These are phyloP conservation scores for Aleiodes leptofemur DNA, from an alignment of 2,888 invertebrate species.

Conservation along the genomic window DNA sequence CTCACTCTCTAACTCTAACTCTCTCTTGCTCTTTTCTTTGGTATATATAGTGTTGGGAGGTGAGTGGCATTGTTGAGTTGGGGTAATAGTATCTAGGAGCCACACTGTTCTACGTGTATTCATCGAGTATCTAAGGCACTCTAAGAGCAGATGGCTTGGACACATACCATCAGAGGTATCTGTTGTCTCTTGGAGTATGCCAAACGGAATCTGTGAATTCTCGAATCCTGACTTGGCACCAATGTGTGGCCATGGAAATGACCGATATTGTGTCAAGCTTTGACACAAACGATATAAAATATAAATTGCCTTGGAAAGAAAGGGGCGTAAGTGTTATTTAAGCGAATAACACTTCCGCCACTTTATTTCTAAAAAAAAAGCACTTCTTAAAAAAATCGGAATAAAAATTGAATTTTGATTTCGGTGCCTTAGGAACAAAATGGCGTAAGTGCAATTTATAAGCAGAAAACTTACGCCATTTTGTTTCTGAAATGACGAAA, in stretches of 20 bases:
- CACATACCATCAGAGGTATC: constrained; percentile 58
- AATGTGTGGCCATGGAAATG: constrained; percentile 59
- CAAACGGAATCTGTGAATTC: constrained; percentile 68
- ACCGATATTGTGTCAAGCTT: constrained; percentile 48
- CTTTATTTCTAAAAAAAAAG: too few species aligned
- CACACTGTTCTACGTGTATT: constrained; percentile 48
- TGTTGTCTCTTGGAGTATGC: constrained; percentile 66
- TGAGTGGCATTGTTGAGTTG: constrained; percentile 32
- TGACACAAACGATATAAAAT: constrained; percentile 8
- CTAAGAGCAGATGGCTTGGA: constrained; percentile 54
- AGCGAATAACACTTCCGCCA: too few species aligned
- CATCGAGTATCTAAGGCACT: constrained; percentile 42
- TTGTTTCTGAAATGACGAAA: too few species aligned
- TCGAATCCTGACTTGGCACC: constrained; percentile 49
- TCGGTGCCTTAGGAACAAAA: too few species aligned
- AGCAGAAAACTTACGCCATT: too few species aligned
- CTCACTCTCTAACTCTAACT: too few species aligned
- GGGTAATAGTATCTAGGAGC: constrained; percentile 25
- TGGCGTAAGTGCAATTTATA: too few species aligned
- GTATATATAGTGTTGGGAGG: background rate
- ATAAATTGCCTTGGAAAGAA: background rate
- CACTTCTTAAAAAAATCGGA: too few species aligned
- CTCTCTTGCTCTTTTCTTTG: too few species aligned
- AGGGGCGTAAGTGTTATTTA: too few species aligned
- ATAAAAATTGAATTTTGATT: too few species aligned